Conservation (phyloP, 2,888 invertebrate genomes). For the Margaritifera margaritifera region DNA sequence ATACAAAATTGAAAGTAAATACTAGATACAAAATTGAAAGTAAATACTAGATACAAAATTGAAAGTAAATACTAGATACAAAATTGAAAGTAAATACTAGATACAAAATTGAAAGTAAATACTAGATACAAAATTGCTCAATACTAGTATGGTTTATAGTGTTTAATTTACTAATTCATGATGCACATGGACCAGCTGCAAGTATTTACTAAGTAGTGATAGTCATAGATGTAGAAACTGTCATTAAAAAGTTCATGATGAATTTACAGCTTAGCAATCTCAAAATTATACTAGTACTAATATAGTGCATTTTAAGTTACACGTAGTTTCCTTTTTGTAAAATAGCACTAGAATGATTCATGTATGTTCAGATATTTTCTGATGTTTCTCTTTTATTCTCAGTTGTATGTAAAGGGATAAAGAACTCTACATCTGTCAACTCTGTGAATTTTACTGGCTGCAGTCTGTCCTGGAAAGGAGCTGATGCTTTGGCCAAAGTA, state of each 20-base stretch:
- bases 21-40: not conserved
- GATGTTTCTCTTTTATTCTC: conserved; percentile 26
- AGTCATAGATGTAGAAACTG: no score
- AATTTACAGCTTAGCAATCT: no score
- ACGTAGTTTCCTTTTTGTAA: not conserved
- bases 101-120: not conserved
- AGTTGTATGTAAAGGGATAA: conserved; percentile 70
- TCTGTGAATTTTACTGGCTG: conserved; percentile 71
- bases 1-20: not conserved
- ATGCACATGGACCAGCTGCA: no score
- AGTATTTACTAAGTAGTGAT: no score
- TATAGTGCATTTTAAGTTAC: no score
- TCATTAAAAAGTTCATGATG: no score
- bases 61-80: not conserved
- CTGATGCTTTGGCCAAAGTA: conserved; percentile 66
- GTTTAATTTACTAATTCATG: not conserved
- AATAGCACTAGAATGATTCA: not conserved
- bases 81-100: not conserved
- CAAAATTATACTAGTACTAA: not conserved
- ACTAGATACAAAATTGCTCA: not conserved
- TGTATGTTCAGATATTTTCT: not conserved
- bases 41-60: not conserved
- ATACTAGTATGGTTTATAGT: not conserved
- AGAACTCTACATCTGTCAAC: conserved; percentile 67
- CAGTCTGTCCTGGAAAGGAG: conserved; percentile 63